A percentile compares a stretch with the other conserved stretches of the same genome.
These are phyloP conservation scores for Liasis olivaceus DNA, from an alignment of 2,797 vertebrate species.

Conservation along the genomic window DNA sequence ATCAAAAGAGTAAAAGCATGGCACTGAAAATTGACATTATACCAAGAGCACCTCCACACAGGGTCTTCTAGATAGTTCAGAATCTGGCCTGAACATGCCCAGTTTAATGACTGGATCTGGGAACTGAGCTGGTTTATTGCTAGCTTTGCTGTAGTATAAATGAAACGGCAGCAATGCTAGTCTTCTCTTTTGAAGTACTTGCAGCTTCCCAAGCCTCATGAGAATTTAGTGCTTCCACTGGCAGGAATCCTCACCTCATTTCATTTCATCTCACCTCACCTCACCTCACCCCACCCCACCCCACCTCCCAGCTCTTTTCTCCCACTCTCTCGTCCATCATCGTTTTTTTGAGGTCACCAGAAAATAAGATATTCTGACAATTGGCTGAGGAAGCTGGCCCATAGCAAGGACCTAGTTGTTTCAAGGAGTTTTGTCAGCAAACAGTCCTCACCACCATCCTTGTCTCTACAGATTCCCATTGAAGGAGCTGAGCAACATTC, in stretches of 20 bases:
- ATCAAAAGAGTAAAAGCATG: neutral
- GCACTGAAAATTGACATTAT: neutral
- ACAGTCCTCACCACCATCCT: neutral
- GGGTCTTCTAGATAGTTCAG: neutral
- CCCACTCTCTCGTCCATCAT: neutral
- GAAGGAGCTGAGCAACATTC: neutral
- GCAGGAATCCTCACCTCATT: neutral
- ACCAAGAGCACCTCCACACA: neutral
- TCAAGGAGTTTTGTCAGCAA: neutral
- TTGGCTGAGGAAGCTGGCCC: neutral
- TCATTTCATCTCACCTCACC: neutral
- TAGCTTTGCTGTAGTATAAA: neutral
- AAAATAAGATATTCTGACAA: neutral
- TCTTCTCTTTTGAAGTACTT: neutral
- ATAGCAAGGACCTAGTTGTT: no score
- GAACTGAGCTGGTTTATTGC: neutral
- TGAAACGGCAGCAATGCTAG: neutral
- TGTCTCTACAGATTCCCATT: no score
- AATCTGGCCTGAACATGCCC: neutral
- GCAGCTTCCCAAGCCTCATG: neutral
- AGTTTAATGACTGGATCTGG: neutral
- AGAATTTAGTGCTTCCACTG: neutral
- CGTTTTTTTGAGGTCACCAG: neutral
- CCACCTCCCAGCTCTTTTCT: neutral
- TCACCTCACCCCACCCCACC: neutral